Base-by-base conservation (phyloP, 2,888 invertebrate genomes). In the Tiliacea citrago region DNA sequence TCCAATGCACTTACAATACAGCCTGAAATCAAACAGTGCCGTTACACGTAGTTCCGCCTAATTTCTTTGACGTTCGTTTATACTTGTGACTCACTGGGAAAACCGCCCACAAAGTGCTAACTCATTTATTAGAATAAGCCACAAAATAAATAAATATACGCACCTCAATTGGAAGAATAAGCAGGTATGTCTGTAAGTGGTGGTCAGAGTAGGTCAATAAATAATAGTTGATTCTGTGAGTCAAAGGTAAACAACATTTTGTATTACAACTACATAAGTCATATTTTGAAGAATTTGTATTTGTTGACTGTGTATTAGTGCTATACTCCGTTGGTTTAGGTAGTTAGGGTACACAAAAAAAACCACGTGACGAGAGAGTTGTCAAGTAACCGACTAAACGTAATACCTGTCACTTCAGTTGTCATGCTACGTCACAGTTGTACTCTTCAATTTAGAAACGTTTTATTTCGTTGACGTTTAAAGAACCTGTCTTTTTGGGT, bases 71-170 rank as follows among this genome's bases (percentile, higher is more conserved):
- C 89, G 90, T 80, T 70, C 29, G 7, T 39, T 39, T 61, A 60
- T 67, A 71, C 53, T 65, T 24, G 5, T 91, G 91, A 92, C 24
- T 91, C 91, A 91, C 55, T 79, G 90, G 92, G 66, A 91, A 92
- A 90, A 82, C 89, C 91, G 65, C 42, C 16, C 29, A 58, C 70
- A 73, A 76, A 77, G 47, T 73, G 72, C 81, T 57, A 55, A 77
- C 69, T 82, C 82, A 85, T 80, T 69, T 83, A 83, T 72, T 78
- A 74, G 47, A 67, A 67, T 58, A 79, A 82, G 86, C 85, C 85
- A 75, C 88, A 85, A 60, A 83, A 69, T 81, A 83, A 81, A 83
- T 70, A 82, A 67, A 65, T 18, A 18, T 58, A 69, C 12, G n/a
- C n/a, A 74, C 68, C 47, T 79, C 55, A 76, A 29, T 75, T 35